These are phyloP conservation scores for Argopecten irradians DNA, from an alignment of 1,140 invertebrate species.

Conservation along the genomic window DNA sequence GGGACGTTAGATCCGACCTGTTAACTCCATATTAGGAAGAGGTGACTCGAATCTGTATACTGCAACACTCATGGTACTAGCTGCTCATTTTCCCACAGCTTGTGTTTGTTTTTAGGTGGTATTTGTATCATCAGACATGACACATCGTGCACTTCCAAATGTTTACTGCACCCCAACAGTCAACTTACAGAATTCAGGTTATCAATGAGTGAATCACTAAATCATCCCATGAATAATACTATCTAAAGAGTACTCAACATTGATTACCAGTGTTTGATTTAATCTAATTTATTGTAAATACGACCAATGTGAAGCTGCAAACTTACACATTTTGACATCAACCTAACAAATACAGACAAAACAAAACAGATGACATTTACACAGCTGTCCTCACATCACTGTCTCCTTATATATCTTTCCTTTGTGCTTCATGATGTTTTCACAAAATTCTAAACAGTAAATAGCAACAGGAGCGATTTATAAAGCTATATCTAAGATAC, in stretches of 20 bases:
- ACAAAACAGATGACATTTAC: background rate
- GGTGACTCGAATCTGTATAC: background rate
- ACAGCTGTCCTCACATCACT: background rate
- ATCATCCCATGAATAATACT: background rate
- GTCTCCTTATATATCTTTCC: too few relatives aligned
- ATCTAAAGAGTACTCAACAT: background rate
- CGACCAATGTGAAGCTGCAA: background rate
- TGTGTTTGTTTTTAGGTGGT: constrained; percentile 7
- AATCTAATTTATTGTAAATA: too few relatives aligned
- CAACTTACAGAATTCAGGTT: background rate
- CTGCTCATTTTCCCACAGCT: background rate
- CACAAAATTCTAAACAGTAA: too few relatives aligned
- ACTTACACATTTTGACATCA: background rate
- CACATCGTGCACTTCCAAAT: background rate
- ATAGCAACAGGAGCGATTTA: too few relatives aligned
- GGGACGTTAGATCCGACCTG: background rate
- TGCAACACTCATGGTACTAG: background rate
- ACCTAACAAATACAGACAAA: background rate
- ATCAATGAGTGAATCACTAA: background rate
- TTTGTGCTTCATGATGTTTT: too few relatives aligned
- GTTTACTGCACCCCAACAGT: background rate
- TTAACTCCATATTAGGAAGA: background rate
- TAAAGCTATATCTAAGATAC: too few relatives aligned
- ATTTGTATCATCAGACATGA: background rate
- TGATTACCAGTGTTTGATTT: background rate